Conservation (phyloP, 2,797 vertebrate genomes). For the Parauchenoglanis punctatus region DNA sequence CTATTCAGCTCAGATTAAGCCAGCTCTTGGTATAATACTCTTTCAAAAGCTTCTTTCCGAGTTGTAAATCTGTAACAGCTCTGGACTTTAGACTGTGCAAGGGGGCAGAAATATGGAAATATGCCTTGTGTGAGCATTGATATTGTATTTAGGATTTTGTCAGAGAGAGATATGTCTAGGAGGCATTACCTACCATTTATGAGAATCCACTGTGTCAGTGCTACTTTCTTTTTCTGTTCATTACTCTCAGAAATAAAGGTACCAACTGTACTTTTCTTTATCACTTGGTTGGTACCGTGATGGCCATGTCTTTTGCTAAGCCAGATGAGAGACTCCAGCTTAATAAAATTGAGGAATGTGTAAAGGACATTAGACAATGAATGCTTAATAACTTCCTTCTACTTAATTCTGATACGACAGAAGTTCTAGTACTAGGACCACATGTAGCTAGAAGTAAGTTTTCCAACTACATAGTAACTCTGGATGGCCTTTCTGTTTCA, state of each 20-base stretch:
- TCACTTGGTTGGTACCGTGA: background rate
- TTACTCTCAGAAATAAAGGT: background rate
- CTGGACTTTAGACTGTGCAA: conserved; percentile 56
- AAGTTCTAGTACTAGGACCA: no score
- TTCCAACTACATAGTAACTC: no score
- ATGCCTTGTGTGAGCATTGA: conserved; percentile 17
- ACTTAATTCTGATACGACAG: no score
- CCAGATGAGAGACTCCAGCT: no score
- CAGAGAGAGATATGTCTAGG: conserved; percentile 34
- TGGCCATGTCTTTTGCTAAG: no score
- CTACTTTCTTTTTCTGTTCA: conserved; percentile 38
- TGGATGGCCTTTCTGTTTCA: no score
- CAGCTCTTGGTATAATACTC: conserved; percentile 45
- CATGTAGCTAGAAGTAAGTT: no score
- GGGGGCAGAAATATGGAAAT: conserved; percentile 48
- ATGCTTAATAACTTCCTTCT: no score
- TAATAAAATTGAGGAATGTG: no score
- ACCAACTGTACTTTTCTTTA: background rate
- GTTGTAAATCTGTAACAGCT: conserved; percentile 62
- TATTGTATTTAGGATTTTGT: conserved; percentile 43
- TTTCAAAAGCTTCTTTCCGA: conserved; percentile 40
- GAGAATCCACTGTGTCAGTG: conserved; percentile 36
- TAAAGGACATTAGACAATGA: no score
- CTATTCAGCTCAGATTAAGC: conserved; percentile 56
- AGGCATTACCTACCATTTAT: conserved; percentile 39